Evolutionary conservation across 2,113 vertebrate species (phyloP), one percentile per base, ranked within the genome.

Genomic region (Gymnorhina tibicen): DNA sequence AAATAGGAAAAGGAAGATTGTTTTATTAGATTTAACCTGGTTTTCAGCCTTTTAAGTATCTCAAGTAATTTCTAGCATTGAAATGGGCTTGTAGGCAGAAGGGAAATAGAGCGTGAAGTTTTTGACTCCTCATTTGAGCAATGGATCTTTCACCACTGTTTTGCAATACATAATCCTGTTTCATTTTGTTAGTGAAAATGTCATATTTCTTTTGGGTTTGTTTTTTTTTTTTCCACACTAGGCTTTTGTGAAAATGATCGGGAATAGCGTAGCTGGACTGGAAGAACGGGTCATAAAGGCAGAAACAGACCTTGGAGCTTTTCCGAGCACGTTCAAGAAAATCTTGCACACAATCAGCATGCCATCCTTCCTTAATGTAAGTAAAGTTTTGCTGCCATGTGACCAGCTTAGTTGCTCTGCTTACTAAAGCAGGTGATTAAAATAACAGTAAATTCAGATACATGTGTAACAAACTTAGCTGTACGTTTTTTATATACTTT

Each of bases 171-270:
- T 63, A 81, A 42, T 58, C 21, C 39, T 74, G 5, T 23, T 89
- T 58, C n/a, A 53, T 77, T 69, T 23, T 66, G 7, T 67, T 80
- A 56, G 30, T 62, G 47, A 46, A 86, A 53, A 59, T 13, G 15
- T 28, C 50, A 7, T 12, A 13, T 58, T 80, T 90, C 11, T 58
- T 62, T 39, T 50, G 4, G 3, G 1, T 0, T 5, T n/a, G n/a
- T n/a, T 9, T 49, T 49, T 88, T 70, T 52, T 30, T 52, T 88
- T 70, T 47, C 9, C 37, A 10, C 11, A 18, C 33, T 70, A 99
- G 98, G 98, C 98, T 74, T 99, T 99, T 97, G 99, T 99, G 67
- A 98, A 98, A 91, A 99, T 99, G 98, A 94, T 99, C n/a, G 98
- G 98, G 70, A 95, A 97, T 81, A 98, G 98, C 0, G 99, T 99